Base-by-base conservation (phyloP, 2,888 invertebrate genomes). In the Lepas anatifera region DNA sequence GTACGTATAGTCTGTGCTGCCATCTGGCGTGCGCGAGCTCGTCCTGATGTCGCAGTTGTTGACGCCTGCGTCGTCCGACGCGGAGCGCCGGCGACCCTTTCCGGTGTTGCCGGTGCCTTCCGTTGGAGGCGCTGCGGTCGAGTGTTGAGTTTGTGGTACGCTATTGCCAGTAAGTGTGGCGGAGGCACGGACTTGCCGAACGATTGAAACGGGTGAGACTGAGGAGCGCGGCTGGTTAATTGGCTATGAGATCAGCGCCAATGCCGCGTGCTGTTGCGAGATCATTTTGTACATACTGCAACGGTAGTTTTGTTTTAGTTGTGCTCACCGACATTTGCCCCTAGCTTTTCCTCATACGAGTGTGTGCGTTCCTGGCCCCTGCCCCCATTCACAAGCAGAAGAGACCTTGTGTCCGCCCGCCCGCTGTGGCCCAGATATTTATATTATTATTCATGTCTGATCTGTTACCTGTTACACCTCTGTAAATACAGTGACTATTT, bases 401-500 rank as follows among this genome's bases (percentile, higher is more conserved):
- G 32, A 4, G 32, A 18, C 22, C 18, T 25, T 58, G 58, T 58
- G 29, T 27, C 27, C 32, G 2, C 27, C 11, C 52, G 18, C 27
- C 13, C 29, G 41, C 41, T 41, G 41, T 16, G 25, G 22, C 58
- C 18, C 16, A 18, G 2, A 6, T 35, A 58, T 35, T 58, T 58
- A 22, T 58, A 22, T 13, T 58, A 29, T 16, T 29, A 35, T 58
- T 13, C 35, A 35, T 35, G 32, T 8, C 18, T 32, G 22, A n/a
- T 1, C 41, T 41, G 41, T 41, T 41, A 16, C 29, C 58, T 58
- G 35, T 29, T 58, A 35, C 35, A 8, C 13, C 10, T 35, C 22
- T 58, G 58, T 58, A 58, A 58, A 58, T 58, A 58, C 58, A 58
- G 32, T 29, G 2, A 18, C 16, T n/a, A 58, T 58, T 58, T 58